These are phyloP conservation scores for Polymixis lichenea DNA, from an alignment of 2,888 invertebrate species.

Conservation along the genomic window DNA sequence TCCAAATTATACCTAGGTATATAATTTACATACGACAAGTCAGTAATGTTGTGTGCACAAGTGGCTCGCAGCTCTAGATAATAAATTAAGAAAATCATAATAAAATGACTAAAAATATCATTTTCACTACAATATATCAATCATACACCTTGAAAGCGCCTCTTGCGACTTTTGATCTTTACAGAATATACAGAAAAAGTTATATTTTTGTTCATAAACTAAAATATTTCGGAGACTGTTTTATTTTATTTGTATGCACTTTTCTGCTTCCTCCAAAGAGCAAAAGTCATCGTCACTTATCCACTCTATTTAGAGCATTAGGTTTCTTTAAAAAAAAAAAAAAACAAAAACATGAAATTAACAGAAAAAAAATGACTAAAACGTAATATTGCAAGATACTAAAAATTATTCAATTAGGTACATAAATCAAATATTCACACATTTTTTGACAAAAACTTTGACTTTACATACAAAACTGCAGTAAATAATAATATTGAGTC, in stretches of 20 bases:
- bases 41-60: not conserved
- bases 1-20: not conserved
- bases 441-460: conserved; percentile 5
- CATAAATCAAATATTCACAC: conserved; percentile 3
- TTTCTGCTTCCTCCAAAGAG: conserved; percentile 13
- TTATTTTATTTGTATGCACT: conserved; percentile 20
- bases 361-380: not conserved
- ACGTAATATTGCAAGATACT: not conserved
- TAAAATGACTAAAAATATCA: conserved; percentile 33
- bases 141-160: conserved; percentile 59
- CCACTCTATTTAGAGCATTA: not conserved
- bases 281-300: conserved; percentile 17
- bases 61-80: not conserved
- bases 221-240: conserved; percentile 4
- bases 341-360: no score
- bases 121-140: conserved; percentile 44
- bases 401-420: not conserved
- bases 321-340: not conserved
- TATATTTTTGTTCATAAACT: conserved; percentile 34
- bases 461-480: conserved; percentile 28
- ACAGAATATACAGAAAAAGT: conserved; percentile 49
- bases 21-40: not conserved
- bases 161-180: conserved; percentile 59
- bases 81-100: not conserved
- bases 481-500: conserved; percentile 34